Conservation (phyloP, 2,888 invertebrate species). For the Gisinianus flammeolus region DNA sequence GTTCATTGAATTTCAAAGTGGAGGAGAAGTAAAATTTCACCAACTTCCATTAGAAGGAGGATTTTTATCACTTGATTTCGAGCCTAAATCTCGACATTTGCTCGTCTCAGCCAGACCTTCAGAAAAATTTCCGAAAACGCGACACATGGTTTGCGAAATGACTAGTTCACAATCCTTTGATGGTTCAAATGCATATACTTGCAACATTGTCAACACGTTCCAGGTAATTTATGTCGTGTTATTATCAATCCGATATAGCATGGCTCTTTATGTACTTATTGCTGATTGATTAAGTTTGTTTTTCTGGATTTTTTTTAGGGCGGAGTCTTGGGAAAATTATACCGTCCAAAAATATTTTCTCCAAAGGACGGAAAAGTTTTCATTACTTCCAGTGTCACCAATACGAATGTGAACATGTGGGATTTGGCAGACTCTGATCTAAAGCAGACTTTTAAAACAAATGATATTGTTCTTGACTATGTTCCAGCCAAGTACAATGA, state of each 20-base stretch:
- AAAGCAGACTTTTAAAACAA: constrained; percentile 68
- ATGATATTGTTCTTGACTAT: constrained; percentile 73
- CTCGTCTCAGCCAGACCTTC: constrained; percentile 76
- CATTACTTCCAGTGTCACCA: constrained; percentile 43
- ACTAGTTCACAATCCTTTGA: constrained; percentile 43
- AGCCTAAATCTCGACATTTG: constrained; percentile 70
- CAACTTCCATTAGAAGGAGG: constrained; percentile 73
- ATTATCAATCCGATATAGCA: no score
- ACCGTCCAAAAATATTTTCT: constrained; percentile 48
- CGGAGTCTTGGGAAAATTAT: constrained; percentile 43
- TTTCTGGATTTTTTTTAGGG: background rate
- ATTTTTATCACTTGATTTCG: constrained; percentile 76
- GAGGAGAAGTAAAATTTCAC: constrained; percentile 61
- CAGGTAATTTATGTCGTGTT: constrained; percentile 42
- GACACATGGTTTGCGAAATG: constrained; percentile 60
- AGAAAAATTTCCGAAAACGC: constrained; percentile 63
- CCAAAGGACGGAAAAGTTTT: constrained; percentile 46
- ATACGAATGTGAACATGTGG: constrained; percentile 70
- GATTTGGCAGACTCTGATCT: constrained; percentile 67
- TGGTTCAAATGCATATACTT: constrained; percentile 45
- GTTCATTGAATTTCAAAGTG: constrained; percentile 67
- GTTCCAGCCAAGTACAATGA: constrained; percentile 68
- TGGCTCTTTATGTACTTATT: background rate
- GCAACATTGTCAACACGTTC: constrained; percentile 58
- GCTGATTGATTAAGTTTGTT: background rate